A percentile compares a stretch with the other conserved stretches of the same genome.
Evolutionary conservation across 2,113 vertebrate genomes (phyloP).

Genomic region (Columbina picui): DNA sequence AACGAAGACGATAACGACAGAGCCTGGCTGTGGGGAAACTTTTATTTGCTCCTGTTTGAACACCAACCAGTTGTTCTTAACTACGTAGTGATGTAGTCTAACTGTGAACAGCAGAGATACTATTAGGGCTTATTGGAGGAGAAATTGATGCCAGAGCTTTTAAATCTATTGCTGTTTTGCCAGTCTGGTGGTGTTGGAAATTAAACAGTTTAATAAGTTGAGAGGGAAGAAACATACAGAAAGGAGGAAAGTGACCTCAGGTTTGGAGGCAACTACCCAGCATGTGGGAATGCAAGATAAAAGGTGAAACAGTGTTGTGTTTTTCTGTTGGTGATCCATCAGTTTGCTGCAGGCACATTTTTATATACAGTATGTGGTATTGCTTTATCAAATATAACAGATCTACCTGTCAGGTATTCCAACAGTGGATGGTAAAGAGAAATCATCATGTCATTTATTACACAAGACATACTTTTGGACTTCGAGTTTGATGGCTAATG

Average conservation of each 20-base stretch:
- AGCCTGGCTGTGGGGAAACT: background rate
- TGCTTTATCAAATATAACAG: background rate
- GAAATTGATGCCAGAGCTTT: background rate
- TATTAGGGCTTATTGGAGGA: background rate
- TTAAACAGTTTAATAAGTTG: background rate
- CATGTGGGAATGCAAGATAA: background rate
- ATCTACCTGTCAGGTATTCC: background rate
- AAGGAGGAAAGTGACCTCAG: background rate
- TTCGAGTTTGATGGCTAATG: background rate
- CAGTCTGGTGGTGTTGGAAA: background rate
- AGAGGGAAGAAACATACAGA: background rate
- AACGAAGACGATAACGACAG: background rate
- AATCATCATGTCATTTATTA: background rate
- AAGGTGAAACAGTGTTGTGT: background rate
- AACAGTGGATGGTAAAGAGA: background rate
- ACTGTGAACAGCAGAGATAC: background rate
- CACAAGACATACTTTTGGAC: background rate
- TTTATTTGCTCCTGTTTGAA: background rate
- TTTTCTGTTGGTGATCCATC: background rate
- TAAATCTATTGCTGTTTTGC: background rate
- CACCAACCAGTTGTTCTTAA: background rate
- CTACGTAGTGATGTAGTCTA: rapidly evolving
- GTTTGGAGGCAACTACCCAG: background rate
- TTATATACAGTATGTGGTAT: background rate
- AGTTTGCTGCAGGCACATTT: background rate